Percentiles rank a stretch among this genome's conserved stretches.
Evolutionary conservation across 2,888 invertebrate species (phyloP).

Genomic region (Tridacna gigas): DNA sequence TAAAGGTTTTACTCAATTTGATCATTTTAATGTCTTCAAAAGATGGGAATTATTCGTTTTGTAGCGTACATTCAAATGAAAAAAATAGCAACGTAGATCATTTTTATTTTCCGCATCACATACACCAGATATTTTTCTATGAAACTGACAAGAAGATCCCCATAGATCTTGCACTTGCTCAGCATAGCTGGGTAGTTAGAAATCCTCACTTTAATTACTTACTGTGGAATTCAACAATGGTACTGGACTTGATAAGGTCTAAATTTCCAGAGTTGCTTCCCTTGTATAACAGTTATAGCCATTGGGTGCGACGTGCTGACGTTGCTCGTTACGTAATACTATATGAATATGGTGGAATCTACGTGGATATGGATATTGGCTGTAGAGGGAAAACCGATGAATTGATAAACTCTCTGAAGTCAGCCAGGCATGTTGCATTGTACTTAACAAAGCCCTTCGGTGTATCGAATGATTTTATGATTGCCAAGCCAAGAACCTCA

Average conservation of each 20-base stretch:
- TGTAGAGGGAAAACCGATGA: background rate
- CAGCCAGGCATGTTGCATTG: constrained; percentile 27
- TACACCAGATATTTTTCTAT: constrained; percentile 51
- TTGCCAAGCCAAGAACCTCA: constrained; percentile 44
- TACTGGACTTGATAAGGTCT: constrained; percentile 29
- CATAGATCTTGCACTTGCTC: constrained; percentile 6
- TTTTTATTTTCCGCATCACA: constrained; percentile 27
- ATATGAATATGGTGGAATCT: constrained; percentile 47
- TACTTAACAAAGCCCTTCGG: constrained; percentile 43
- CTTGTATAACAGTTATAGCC: constrained; percentile 42
- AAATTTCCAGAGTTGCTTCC: constrained; percentile 33
- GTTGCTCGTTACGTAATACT: constrained; percentile 45
- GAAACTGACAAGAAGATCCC: constrained; percentile 40
- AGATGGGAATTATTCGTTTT: background rate
- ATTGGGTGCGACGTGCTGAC: constrained; percentile 52
- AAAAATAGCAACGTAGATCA: background rate
- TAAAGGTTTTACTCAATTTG: background rate
- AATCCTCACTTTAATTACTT: constrained; percentile 36
- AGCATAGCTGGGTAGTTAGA: constrained; percentile 29
- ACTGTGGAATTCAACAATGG: constrained; percentile 46
- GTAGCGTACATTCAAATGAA: background rate
- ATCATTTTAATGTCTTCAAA: background rate
- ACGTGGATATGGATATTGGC: constrained; percentile 47
- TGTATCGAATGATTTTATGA: constrained; percentile 56
- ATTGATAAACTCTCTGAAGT: constrained; percentile 11